Percentiles rank a stretch among this genome's conserved stretches.
phyloP scores from a whole-genome alignment of 2,888 invertebrate genomes.

The Ichneumon xanthorius region DNA sequence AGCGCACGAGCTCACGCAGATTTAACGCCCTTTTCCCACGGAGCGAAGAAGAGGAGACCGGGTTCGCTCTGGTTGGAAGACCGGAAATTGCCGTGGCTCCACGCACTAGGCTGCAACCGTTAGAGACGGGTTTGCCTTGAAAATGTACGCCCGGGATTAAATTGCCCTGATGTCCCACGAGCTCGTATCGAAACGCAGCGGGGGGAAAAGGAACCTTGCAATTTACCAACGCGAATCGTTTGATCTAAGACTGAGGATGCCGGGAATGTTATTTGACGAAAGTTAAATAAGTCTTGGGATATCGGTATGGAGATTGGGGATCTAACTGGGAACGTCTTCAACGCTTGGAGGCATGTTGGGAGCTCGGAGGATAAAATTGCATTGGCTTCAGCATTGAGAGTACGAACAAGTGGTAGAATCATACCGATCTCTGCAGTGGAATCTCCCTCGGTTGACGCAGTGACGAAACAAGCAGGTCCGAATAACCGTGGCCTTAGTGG shows the following conservation, averaged over 20 bases:
- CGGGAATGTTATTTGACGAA: neutral
- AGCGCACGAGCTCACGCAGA: constrained; percentile 50
- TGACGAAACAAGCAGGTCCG: no score
- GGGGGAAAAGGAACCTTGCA: neutral
- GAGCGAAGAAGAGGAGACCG: constrained; percentile 38
- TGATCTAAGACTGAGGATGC: neutral
- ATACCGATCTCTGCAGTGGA: no score
- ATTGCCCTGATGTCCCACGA: constrained; percentile 13
- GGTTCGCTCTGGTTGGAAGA: constrained; percentile 40
- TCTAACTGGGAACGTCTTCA: neutral
- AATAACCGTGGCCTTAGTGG: no score
- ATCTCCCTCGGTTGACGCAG: no score
- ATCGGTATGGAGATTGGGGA: neutral
- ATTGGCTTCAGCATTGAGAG: neutral
- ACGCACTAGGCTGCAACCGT: neutral
- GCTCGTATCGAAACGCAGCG: neutral
- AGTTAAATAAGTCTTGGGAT: neutral
- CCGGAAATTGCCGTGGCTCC: constrained; percentile 61
- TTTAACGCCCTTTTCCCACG: constrained; percentile 65
- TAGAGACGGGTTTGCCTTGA: constrained; percentile 45
- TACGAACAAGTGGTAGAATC: neutral
- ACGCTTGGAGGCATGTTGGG: neutral
- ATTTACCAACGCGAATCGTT: neutral
- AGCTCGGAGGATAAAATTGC: neutral
- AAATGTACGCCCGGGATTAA: constrained; percentile 42